Evolutionary conservation across 2,888 invertebrate genomes (phyloP).

Genomic region (Drosophila meridiana): DNA sequence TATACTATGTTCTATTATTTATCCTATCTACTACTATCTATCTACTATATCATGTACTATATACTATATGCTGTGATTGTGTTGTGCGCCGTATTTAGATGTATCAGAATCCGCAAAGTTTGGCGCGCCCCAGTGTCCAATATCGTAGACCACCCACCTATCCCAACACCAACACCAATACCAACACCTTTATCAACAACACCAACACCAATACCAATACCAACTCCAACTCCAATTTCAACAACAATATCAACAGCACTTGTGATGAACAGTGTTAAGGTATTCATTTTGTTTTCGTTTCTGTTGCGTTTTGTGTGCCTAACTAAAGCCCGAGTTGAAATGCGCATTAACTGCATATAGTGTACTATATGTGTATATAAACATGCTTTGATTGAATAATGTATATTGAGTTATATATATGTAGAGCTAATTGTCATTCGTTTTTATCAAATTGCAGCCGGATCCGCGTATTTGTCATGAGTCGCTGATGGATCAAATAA

Average conservation of each 20-base stretch:
- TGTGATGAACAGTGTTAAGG: conserved; percentile 81
- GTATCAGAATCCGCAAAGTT: conserved; percentile 83
- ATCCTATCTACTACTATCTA: background rate
- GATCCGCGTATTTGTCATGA: conserved; percentile 93
- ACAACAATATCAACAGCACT: conserved; percentile 42
- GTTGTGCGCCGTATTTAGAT: conserved; percentile 57
- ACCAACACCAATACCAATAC: conserved; percentile 32
- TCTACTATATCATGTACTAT: background rate
- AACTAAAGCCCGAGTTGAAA: conserved; percentile 35
- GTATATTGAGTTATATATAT: background rate
- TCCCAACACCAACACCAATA: conserved; percentile 50
- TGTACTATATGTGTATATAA: conserved; percentile 11
- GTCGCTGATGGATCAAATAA: conserved; percentile 97
- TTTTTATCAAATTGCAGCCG: conserved; percentile 86
- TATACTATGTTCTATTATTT: background rate
- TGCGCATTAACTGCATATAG: conserved; percentile 49
- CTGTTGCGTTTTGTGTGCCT: conserved; percentile 34
- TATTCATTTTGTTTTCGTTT: conserved; percentile 62
- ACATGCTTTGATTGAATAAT: background rate
- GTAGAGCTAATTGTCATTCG: background rate
- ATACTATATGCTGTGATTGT: conserved; percentile 30
- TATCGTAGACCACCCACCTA: conserved; percentile 80
- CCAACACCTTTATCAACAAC: conserved; percentile 17
- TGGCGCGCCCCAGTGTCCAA: conserved; percentile 83
- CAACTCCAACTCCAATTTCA: conserved; percentile 12